Evolutionary conservation across 2,888 invertebrate species (phyloP).

Genomic region (Latheticus oryzae): DNA sequence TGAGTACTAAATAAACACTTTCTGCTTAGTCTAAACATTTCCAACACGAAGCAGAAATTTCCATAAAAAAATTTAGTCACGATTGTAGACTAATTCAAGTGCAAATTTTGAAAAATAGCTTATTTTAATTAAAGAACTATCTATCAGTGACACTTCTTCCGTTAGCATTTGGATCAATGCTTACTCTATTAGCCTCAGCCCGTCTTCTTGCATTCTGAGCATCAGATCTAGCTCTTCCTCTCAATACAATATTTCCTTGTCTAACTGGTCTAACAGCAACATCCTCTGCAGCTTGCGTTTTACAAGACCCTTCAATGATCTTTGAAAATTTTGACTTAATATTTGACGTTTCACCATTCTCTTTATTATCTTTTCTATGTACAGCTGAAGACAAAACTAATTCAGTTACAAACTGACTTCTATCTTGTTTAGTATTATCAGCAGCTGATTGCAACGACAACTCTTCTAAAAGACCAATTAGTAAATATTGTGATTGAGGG

Average conservation of each 20-base stretch:
- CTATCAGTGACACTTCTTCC: conserved; percentile 28
- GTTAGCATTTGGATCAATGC: conserved; percentile 43
- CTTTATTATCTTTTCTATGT: conserved; percentile 35
- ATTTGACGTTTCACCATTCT: conserved; percentile 2
- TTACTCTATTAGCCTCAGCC: conserved; percentile 59
- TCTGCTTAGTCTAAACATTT: conserved; percentile 6
- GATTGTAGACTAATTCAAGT: conserved; percentile 5
- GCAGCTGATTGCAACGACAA: conserved; percentile 70
- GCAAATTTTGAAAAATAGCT: conserved; percentile 13
- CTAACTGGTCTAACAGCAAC: conserved; percentile 41
- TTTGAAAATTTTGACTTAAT: conserved; percentile 16
- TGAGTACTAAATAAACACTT: conserved; percentile 4
- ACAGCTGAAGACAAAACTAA: conserved; percentile 71
- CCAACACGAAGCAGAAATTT: conserved; percentile 5
- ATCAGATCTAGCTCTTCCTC: conserved; percentile 61
- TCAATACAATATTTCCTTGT: conserved; percentile 52
- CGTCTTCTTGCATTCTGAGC: conserved; percentile 60
- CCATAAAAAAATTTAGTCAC: neutral
- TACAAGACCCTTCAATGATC: conserved; percentile 18
- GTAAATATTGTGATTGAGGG: conserved; percentile 61
- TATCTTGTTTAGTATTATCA: conserved; percentile 72
- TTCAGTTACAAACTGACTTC: conserved; percentile 78
- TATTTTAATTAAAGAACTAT: conserved; percentile 32
- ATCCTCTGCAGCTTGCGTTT: conserved; percentile 18
- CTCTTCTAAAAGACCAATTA: conserved; percentile 64